These are phyloP conservation scores for Theropithecus gelada DNA, from an alignment of 2,113 vertebrate species.

Conservation along the genomic window DNA sequence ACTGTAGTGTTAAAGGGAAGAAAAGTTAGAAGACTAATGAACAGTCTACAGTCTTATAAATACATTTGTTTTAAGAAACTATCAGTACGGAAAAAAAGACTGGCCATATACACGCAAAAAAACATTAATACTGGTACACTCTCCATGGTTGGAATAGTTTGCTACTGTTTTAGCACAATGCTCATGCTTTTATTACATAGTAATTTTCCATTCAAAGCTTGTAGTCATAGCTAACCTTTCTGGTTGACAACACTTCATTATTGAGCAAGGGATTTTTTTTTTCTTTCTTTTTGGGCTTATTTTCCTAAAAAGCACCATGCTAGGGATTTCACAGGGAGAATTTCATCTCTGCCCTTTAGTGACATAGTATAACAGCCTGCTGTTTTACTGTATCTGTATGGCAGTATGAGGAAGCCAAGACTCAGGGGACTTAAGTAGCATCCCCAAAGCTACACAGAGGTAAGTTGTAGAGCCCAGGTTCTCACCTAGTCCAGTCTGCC, in stretches of 20 bases:
- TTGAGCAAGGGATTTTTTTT: not conserved
- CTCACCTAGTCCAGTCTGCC: not conserved
- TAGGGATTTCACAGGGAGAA: not conserved
- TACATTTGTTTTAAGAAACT: conserved; percentile 29
- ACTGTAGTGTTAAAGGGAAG: not conserved
- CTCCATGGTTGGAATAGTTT: not conserved
- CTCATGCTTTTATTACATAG: conserved; percentile 22
- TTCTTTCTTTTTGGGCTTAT: not conserved
- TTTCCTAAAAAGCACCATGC: not conserved
- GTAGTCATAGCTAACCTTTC: not conserved
- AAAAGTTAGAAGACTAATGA: not conserved
- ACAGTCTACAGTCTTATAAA: not conserved
- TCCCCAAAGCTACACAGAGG: not conserved
- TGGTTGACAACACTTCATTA: not conserved
- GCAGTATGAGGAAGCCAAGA: not conserved
- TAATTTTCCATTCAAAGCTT: conserved; percentile 42
- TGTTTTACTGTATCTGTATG: not conserved
- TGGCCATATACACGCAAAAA: not conserved
- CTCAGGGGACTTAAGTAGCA: not conserved
- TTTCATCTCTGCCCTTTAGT: not conserved
- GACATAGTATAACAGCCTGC: not conserved
- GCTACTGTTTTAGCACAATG: not conserved
- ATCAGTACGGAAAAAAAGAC: not conserved
- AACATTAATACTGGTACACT: not conserved
- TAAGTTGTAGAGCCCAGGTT: not conserved